Base-by-base conservation (phyloP, 2,888 invertebrate species). In the Dryobotodes eremita region DNA sequence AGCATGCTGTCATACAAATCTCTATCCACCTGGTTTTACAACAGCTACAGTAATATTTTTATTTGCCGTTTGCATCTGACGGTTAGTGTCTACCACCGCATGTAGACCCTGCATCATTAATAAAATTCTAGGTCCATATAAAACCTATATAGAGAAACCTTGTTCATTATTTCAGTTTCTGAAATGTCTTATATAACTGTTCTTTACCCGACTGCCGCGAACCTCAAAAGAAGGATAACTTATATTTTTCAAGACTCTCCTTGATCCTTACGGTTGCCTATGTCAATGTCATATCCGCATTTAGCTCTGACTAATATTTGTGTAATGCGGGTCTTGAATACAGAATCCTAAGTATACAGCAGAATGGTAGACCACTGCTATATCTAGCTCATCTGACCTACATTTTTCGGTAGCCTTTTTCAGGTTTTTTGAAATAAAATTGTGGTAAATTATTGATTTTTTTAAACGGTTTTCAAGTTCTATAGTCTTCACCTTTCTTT, bases 271-370 rank as follows among this genome's bases (percentile, higher is more conserved):
- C 20, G 48, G 17, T 26, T 55, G 46, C 69, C 17, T 82, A 20
- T 42, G 31, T 57, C 77, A 80, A 62, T 75, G 23, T 55, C 62
- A 36, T 10, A 10, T 53, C 55, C 20, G 8, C 62, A 55, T 68
- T 61, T 82, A 61, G 20, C n/a, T 13, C 15, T 3, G 26, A 62
- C 31, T 50, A 69, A 76, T 75, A 68, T 68, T 80, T 68, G 61
- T 66, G 13, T 26, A 53, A 55, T 11, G 46, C 15, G 61, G 75
- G 11, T 15, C 61, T 82, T 20, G 36, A 79, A 76, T 76, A n/a
- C 62, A 20, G 1, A 46, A 42, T 77, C 78, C 55, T 82, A 77
- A 69, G 42, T 77, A 64, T 11, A 69, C 83, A 77, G 17, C 10
- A 48, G 17, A 57, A 23, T 26, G 36, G n/a, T 17, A 46, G 69